phyloP scores from a whole-genome alignment of 2,113 vertebrate species.

The Tenrec ecaudatus region DNA sequence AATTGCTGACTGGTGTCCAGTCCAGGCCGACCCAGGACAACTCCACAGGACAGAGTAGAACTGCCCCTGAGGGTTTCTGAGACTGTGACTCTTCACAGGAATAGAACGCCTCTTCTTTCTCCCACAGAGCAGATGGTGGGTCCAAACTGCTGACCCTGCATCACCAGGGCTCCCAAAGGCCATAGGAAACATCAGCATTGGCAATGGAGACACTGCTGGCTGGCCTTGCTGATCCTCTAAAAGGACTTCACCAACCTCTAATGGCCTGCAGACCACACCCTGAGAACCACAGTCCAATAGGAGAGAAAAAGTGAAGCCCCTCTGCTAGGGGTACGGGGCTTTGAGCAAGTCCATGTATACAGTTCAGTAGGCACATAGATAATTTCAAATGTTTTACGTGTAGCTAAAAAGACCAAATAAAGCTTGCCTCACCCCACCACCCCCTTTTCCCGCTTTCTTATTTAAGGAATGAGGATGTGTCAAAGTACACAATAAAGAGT shows the following conservation, averaged over 20 bases:
- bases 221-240: background rate
- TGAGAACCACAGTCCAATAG: background rate
- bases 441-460: background rate
- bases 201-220: background rate
- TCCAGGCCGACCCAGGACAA: no score
- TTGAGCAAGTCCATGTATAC: background rate
- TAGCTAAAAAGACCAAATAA: background rate
- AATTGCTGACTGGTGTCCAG: no score
- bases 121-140: no score
- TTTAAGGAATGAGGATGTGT: background rate
- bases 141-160: no score
- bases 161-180: background rate
- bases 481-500: slow-evolving; percentile 19
- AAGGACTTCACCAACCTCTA: background rate
- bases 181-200: background rate
- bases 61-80: no score
- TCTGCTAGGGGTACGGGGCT: background rate
- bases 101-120: no score
- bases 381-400: background rate
- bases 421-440: background rate
- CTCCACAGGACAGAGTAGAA: no score
- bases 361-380: background rate
- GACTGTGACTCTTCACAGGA: no score
- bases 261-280: background rate
- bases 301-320: background rate